Evolutionary conservation across 2,888 invertebrate genomes (phyloP), one percentile per base, ranked within the genome.

Genomic region (Gastracanthus pulcherrimus): DNA sequence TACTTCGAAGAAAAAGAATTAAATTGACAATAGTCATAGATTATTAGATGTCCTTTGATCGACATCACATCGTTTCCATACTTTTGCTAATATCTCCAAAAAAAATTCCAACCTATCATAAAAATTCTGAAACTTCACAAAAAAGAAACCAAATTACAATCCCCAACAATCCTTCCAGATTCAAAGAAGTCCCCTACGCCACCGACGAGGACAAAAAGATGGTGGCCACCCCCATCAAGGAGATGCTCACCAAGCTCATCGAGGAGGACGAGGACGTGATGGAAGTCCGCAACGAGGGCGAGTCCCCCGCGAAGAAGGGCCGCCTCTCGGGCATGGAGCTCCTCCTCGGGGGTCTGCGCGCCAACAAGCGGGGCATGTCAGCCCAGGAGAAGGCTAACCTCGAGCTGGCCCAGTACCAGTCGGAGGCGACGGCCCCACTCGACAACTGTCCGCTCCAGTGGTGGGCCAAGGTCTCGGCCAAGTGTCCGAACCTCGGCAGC

Each of bases 371-470:
- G 41, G 89, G 88, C 55, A 91, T 92, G 89, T 89, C 92, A 7
- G 89, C 90, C 1, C 90, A 91, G 75, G 92, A 92, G 80, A 91
- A 91, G 74, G 92, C 92, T 0, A 91, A 92, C 76, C 88, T 92
- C 13, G 93, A 93, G 84, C 85, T 92, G 34, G 90, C 91, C 1
- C 92, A 92, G 72, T 93, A 92, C 85, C 92, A 92, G 76, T 92
- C 92, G 1, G 92, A 92, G 82, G 87, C 90, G 0, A 90, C 91
- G 3, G 92, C 92, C 19, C 87, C 92, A 7, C 87, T 93, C 0
- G 92, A 92, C 84, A 90, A 89, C 72, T 92, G 92, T 84, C 92
- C 93, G 1, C 84, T 92, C n/a, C 90, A 92, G 66, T 93, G 92
- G 92, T 93, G 92, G 92, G 85, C 89, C 0, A 88, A 89, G 82